Conservation (phyloP, 1,140 invertebrate species). For the Drosophila kikkawai region DNA sequence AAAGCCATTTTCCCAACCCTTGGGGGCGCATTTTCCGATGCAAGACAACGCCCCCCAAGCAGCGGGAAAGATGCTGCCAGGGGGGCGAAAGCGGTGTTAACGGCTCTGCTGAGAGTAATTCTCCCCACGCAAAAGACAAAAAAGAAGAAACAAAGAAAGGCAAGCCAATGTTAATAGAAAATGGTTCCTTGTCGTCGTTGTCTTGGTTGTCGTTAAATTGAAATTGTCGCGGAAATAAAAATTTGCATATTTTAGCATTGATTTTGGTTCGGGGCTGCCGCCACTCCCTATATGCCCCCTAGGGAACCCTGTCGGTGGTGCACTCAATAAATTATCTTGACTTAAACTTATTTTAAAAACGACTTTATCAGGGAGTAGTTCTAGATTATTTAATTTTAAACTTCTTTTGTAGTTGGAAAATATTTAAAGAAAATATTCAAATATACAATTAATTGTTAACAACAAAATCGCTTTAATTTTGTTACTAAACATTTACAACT, state of each 20-base stretch:
- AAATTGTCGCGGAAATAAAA: constrained; percentile 84
- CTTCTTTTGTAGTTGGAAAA: neutral
- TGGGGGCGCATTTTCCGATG: constrained; percentile 45
- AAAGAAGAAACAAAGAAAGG: constrained; percentile 44
- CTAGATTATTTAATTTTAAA: neutral
- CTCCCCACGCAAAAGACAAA: constrained; percentile 36
- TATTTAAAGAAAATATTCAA: neutral
- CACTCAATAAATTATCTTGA: constrained; percentile 67
- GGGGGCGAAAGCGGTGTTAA: constrained; percentile 67
- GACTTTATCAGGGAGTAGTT: constrained; percentile 1
- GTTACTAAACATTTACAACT: no score
- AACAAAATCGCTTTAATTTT: neutral
- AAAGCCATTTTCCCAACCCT: constrained; percentile 62
- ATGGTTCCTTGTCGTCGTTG: constrained; percentile 50
- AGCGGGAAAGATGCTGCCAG: neutral
- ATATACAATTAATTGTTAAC: neutral
- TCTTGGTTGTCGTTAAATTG: constrained; percentile 73
- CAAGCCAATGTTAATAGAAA: constrained; percentile 74
- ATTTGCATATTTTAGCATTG: constrained; percentile 84
- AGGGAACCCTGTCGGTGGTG: constrained; percentile 60
- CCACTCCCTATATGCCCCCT: neutral
- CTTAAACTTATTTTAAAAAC: constrained; percentile 18
- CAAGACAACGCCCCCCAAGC: constrained; percentile 1
- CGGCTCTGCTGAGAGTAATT: constrained; percentile 81
- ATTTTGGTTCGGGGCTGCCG: constrained; percentile 44